Base-by-base conservation (phyloP, 92 coral and sea anemone species). In the Umimayanthus chanpuru region DNA sequence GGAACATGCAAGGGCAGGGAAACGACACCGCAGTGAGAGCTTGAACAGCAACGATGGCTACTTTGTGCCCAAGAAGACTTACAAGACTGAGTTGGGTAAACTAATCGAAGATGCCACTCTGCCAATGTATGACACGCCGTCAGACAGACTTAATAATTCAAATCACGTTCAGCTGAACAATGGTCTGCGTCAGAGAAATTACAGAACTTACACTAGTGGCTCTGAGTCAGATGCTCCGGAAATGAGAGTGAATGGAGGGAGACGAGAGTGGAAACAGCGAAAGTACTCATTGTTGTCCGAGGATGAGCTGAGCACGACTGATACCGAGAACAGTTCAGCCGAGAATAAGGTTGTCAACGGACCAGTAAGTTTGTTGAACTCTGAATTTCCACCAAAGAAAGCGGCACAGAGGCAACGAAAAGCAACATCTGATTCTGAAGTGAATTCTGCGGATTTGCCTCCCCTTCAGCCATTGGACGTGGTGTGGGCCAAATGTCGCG, bases 401-500 rank as follows among this genome's bases (percentile, higher is more conserved):
- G 90, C 92, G 8, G 92, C 90, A 73, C 88, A 91, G 70, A 93
- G 98, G 43, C 93, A 90, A 55, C 82, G 96, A 49, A 94, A 96
- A 74, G 89, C 89, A 56, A 95, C 98, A 1, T 92, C 94, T 1
- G 98, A 95, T 83, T 95, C 98, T 14, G 98, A 95, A 71, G 86
- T 93, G 38, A 83, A 83, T 47, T 82, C 78, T 26, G 91, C 91
- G 44, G 98, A 97, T 77, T 92, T 93, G 76, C 89, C 98, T 56
- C 96, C 98, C 8, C 85, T 97, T 36, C 96, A 95, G 76, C 95
- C 96, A 10, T 82, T 97, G 68, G 99, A 97, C 80, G 91, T 97
- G 67, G 99, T 97, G 89, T 97, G 99, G 99, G 99, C 99, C 11
- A 97, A 97, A 88, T 97, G 99, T 80, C 98, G 99, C 7, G 99